Evolutionary conservation across 1,140 invertebrate genomes (phyloP).

Genomic region (Neodiprion fabricii): DNA sequence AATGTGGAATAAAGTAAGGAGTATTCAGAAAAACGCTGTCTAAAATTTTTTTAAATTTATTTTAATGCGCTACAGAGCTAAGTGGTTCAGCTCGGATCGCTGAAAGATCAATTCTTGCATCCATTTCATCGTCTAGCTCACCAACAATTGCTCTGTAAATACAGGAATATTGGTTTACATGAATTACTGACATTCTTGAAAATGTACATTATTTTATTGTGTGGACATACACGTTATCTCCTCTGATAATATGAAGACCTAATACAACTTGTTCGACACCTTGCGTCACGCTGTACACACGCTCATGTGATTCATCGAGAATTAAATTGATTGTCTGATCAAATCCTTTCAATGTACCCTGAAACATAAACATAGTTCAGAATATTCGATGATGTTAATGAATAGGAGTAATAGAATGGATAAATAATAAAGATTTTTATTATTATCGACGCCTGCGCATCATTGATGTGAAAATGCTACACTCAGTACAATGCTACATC

Average conservation of each 20-base stretch:
- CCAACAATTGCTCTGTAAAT: constrained; percentile 83
- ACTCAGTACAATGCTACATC: not conserved
- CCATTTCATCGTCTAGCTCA: constrained; percentile 90
- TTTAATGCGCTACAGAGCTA: constrained; percentile 82
- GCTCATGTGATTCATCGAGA: constrained; percentile 95
- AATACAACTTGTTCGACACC: constrained; percentile 97
- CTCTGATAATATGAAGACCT: constrained; percentile 95
- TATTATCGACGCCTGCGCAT: constrained; percentile 51
- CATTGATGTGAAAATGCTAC: constrained; percentile 26
- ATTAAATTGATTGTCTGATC: constrained; percentile 99
- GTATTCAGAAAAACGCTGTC: no score
- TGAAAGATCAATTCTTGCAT: constrained; percentile 82
- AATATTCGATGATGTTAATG: constrained; percentile 24
- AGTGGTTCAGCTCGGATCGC: constrained; percentile 90
- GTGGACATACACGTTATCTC: constrained; percentile 90
- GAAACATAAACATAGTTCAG: constrained; percentile 40
- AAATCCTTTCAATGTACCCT: constrained; percentile 90
- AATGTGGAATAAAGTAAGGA: no score
- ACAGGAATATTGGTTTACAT: constrained; percentile 26
- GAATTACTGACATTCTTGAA: constrained; percentile 20
- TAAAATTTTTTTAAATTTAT: constrained; percentile 32
- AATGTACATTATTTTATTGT: constrained; percentile 24
- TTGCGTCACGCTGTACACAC: constrained; percentile 90
- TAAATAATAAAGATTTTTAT: constrained; percentile 14
- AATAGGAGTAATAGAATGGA: constrained; percentile 20